Evolutionary conservation across 2,888 invertebrate genomes (phyloP), one percentile per base, ranked within the genome.

Genomic region (Ophioninae sp.): DNA sequence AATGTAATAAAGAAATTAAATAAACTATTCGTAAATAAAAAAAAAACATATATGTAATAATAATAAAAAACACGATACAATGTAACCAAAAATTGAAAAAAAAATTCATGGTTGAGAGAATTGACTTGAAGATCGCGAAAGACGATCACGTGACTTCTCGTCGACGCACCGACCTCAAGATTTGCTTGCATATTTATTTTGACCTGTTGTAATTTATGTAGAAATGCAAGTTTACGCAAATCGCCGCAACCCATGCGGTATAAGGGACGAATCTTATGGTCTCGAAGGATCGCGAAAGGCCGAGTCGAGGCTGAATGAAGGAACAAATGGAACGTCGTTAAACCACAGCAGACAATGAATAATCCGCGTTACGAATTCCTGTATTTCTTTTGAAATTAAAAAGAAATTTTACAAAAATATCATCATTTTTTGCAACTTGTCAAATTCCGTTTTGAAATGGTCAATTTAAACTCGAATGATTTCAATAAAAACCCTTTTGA

Each of bases 101-200:
- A 61, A 20, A 50, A 70, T 70, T 6, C 20, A 57, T 30, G 20
- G 10, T n/a, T 20, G 30, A 30, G 37, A 17, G 0, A n/a, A 6
- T 0, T 6, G 61, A 61, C 5, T 64, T 13, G 10, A 37, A 20
- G n/a, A 73, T 8, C 61, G 37, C 7, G 59, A 21, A 41, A 41
- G 23, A 23, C 23, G 6, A 10, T 41, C 21, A 20, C 39, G 2
- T 39, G 23, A 6, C 0, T 6, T 6, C 7, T 20, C 41, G 17
- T 21, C 73, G 10, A 59, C 41, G 13, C 23, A 50, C 50, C 3
- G 39, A 44, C 61, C 61, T 17, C 73, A 21, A 20, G 39, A 72
- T 59, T 37, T 20, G 17, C 21, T 61, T 21, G 59, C 59, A 72
- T 41, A 72, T 59, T 62, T 44, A 23, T 73, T 62, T 73, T 5